These are phyloP conservation scores for Pipistrellus kuhlii DNA, from an alignment of 2,797 vertebrate genomes.

Conservation along the genomic window DNA sequence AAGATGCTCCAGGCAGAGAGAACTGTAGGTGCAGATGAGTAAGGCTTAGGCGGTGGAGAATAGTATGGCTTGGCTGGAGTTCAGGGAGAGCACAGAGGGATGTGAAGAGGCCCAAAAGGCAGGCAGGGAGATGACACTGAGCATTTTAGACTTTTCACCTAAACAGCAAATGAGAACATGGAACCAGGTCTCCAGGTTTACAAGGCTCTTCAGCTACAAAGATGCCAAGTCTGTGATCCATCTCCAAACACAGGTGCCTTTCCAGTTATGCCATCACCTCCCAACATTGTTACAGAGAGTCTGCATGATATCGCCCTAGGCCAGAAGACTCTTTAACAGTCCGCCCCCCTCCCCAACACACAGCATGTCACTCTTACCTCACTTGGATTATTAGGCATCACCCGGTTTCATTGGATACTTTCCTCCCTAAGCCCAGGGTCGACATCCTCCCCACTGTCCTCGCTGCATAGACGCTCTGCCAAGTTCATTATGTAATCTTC, in stretches of 20 bases:
- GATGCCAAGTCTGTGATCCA: not conserved
- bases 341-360: fast-evolving
- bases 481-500: constrained; percentile 41
- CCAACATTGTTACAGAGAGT: not conserved
- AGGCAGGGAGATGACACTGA: not conserved
- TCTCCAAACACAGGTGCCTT: not conserved
- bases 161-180: not conserved
- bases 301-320: fast-evolving
- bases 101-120: not conserved
- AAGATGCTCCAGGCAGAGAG: not conserved
- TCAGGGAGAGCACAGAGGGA: not conserved
- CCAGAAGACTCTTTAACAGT: not conserved
- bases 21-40: fast-evolving
- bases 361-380: not conserved
- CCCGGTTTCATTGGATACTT: not conserved
- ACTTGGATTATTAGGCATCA: not conserved
- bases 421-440: not conserved
- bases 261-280: not conserved
- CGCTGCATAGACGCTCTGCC: not conserved
- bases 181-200: not conserved
- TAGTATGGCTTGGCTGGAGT: not conserved
- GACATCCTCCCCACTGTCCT: not conserved
- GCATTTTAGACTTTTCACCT: not conserved
- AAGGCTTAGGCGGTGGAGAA: too few species aligned
- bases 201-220: not conserved